Evolutionary conservation across 2,888 invertebrate species (phyloP).

Genomic region (Eurytoma californica): DNA sequence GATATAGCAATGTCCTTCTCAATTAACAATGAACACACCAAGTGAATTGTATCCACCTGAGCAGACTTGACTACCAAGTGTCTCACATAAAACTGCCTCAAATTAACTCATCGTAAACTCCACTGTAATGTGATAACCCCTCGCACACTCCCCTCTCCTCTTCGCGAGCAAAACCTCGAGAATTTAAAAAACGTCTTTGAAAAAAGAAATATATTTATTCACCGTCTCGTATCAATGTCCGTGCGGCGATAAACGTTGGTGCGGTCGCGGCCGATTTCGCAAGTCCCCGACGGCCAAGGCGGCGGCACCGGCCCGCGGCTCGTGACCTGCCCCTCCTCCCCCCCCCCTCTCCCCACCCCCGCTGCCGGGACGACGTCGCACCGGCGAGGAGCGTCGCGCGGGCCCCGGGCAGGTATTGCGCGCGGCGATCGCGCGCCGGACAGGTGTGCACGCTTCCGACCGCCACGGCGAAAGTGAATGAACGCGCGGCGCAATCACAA

Average conservation of each 20-base stretch:
- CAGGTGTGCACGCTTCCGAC: conserved; percentile 27
- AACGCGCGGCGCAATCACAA: not conserved
- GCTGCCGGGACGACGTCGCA: no score
- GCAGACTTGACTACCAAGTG: no score
- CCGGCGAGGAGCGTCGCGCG: not conserved
- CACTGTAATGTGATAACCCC: no score
- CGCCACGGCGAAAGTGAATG: conserved; percentile 23
- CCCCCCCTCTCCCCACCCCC: conserved; percentile 3
- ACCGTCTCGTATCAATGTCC: not conserved
- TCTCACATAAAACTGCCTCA: no score
- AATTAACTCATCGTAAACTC: no score
- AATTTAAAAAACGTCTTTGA: no score
- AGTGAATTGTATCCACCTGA: no score
- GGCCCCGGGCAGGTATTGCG: not conserved
- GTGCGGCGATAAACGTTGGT: not conserved
- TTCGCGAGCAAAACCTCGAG: no score
- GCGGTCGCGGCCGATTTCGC: conserved; percentile 2
- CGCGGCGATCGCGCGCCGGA: conserved; percentile 38
- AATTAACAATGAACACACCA: no score
- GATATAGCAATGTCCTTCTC: no score
- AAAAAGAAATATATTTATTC: not conserved
- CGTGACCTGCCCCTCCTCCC: conserved; percentile 16
- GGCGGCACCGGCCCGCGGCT: not conserved
- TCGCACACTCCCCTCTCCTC: no score
- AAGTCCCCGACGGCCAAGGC: conserved; percentile 24